Conservation (phyloP, 2,888 invertebrate genomes). For the Caenorhabditis angaria region DNA sequence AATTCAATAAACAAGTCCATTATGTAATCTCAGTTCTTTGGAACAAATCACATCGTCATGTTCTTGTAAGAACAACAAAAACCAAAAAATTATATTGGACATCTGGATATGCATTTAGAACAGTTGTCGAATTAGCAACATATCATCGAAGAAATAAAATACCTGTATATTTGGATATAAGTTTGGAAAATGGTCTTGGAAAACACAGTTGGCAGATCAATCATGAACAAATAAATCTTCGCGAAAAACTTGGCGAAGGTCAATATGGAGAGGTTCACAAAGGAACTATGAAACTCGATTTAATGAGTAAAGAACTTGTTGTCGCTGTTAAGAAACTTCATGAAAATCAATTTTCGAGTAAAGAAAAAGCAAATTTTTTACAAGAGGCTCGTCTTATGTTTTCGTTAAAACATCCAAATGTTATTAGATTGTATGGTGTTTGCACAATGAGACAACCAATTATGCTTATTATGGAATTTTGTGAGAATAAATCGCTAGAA, state of each 20-base stretch:
- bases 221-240: conserved; percentile 44
- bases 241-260: conserved; percentile 44
- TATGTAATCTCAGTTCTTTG: conserved; percentile 44
- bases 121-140: conserved; percentile 46
- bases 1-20: conserved; percentile 24
- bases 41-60: conserved; percentile 21
- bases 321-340: conserved; percentile 56
- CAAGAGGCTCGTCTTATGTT: conserved; percentile 98
- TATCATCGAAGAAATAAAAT: conserved; percentile 38
- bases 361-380: conserved; percentile 92
- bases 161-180: conserved; percentile 25
- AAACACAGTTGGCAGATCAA: conserved; percentile 48
- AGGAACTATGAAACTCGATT: conserved; percentile 33
- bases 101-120: conserved; percentile 46
- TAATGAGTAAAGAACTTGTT: neutral
- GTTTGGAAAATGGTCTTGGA: conserved; percentile 22
- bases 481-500: conserved; percentile 35
- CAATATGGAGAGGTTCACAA: conserved; percentile 52
- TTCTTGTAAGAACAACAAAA: conserved; percentile 48
- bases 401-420: conserved; percentile 78
- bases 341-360: conserved; percentile 91
- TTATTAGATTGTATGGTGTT: conserved; percentile 92
- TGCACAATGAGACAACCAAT: conserved; percentile 49
- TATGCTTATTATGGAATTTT: conserved; percentile 57
- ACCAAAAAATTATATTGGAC: conserved; percentile 52